phyloP scores from a whole-genome alignment of 2,113 vertebrate genomes.

The Coptodon bakossiorum region DNA sequence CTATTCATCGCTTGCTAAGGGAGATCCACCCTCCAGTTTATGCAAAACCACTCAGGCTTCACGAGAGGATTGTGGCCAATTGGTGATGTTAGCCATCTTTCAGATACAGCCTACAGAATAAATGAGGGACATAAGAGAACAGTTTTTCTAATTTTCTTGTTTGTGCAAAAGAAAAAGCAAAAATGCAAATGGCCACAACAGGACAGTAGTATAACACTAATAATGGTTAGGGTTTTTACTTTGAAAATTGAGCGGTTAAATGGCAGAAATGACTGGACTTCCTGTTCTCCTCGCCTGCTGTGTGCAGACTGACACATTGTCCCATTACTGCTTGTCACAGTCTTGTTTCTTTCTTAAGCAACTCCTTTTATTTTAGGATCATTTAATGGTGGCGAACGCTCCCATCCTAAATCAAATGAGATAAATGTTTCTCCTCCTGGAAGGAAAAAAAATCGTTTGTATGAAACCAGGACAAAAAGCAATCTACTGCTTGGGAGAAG shows the following conservation, averaged over 20 bases:
- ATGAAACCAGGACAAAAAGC: background rate
- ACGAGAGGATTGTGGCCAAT: background rate
- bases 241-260: background rate
- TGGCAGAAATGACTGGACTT: background rate
- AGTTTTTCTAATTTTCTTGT: background rate
- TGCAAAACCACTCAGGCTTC: background rate
- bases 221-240: background rate
- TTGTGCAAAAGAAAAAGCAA: background rate
- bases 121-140: background rate
- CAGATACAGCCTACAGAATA: background rate
- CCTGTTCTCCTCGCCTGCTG: background rate
- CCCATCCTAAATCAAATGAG: background rate
- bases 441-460: rapidly evolving
- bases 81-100: background rate
- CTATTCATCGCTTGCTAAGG: background rate
- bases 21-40: background rate
- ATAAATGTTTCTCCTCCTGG: background rate
- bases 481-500: background rate
- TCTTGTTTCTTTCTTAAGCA: background rate
- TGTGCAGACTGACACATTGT: background rate
- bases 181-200: background rate
- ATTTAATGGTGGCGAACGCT: background rate
- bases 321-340: background rate
- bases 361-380: background rate
- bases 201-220: background rate